These are phyloP conservation scores for Achroia grisella DNA, from an alignment of 1,140 invertebrate genomes.

Conservation along the genomic window DNA sequence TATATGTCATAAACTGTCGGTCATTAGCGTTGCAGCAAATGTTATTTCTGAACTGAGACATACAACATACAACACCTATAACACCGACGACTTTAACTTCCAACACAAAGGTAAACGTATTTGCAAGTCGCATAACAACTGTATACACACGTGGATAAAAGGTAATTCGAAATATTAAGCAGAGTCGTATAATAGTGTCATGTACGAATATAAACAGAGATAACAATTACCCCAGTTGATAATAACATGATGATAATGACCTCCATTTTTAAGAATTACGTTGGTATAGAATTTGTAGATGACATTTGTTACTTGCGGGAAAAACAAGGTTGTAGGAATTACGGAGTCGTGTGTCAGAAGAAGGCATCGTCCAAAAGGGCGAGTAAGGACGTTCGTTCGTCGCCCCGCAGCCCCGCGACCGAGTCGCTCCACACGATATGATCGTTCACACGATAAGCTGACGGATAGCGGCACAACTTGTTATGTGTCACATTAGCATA, in stretches of 20 bases:
- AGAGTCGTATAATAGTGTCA: too few species aligned
- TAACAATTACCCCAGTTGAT: too few species aligned
- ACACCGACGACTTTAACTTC: neutral
- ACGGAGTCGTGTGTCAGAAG: slow-evolving; percentile 20
- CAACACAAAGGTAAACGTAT: neutral
- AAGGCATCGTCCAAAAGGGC: slow-evolving; percentile 45
- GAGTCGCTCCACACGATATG: slow-evolving; percentile 20
- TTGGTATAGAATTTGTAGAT: too few species aligned
- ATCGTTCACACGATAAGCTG: slow-evolving; percentile 31
- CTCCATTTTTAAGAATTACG: too few species aligned
- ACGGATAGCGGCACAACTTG: slow-evolving; percentile 18
- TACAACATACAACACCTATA: slow-evolving; percentile 7
- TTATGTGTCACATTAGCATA: slow-evolving; percentile 22
- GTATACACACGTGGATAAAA: too few species aligned
- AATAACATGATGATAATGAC: too few species aligned
- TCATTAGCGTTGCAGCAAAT: slow-evolving; percentile 16
- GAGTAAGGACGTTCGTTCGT: slow-evolving; percentile 52
- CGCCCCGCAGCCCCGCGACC: slow-evolving; percentile 10
- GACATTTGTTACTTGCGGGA: too few species aligned
- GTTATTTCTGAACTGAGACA: neutral
- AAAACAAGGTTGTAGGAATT: neutral
- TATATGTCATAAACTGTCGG: slow-evolving; percentile 28
- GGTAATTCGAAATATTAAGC: too few species aligned
- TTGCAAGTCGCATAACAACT: neutral
- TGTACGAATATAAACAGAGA: too few species aligned